Evolutionary conservation across 2,797 vertebrate species (phyloP), one percentile per base, ranked within the genome.

Genomic region (Chrosomus eos): DNA sequence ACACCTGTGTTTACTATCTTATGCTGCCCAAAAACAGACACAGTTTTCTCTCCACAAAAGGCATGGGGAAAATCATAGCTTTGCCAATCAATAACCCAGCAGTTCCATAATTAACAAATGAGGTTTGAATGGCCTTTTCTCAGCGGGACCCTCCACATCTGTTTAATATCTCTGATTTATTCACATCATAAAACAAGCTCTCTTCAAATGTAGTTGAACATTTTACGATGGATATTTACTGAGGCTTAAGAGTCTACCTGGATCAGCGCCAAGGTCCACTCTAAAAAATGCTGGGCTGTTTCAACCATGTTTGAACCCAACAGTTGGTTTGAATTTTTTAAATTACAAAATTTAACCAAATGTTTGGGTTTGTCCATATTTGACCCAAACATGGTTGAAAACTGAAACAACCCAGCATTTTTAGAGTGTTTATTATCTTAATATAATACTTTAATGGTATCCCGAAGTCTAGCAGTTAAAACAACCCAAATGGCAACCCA

Each of bases 31-130:
- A 48, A 48, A 72, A 62, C 31, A 62, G 70, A 48, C 45, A 26
- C 43, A 55, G 9, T 38, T 33, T 33, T 66, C 53, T 72, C 60
- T 77, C 26, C 31, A 10, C 53, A 13, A 36, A 62, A 19, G 48
- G 23, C 48, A 67, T 48, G 82, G 7, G 19, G 36, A 31, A 81
- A 60, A 62, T 74, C 76, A 86, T 68, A n/a, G n/a, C 55, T 53
- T 80, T 48, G 53, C 36, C 64, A 85, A 87, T 88, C 85, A 89
- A 88, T 85, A 86, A 87, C 82, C 28, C 82, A 82, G 75, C 74
- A 85, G 87, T 77, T 75, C 80, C 75, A 85, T 90, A 87, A 87
- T 88, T 83, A 87, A 85, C 84, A 87, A 87, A 87, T 88, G 74
- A 86, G 51, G 58, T 81, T 51, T 80, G 81, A 83, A 85, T 28